Conservation (phyloP, 2,888 invertebrate genomes). For the Anoplius nigerrimus region DNA sequence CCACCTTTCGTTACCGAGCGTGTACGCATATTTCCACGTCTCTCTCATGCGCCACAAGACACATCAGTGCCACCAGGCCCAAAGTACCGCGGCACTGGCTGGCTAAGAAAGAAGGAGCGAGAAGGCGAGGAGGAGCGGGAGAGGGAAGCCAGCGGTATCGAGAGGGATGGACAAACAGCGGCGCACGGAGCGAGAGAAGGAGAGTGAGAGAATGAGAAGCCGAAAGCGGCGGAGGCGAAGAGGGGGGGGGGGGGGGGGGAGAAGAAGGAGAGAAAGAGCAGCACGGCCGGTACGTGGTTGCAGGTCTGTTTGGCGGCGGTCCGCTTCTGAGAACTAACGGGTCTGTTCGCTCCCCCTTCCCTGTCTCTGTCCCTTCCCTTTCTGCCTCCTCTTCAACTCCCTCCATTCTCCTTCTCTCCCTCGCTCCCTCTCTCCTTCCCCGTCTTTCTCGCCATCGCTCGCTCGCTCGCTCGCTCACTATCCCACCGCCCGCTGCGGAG, state of each 20-base stretch:
- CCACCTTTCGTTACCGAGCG: neutral
- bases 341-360: slow-evolving; percentile 63
- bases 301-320: slow-evolving; percentile 71
- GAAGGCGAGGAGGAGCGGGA: slow-evolving; percentile 11
- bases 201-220: no score
- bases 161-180: neutral
- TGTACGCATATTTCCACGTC: neutral
- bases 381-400: slow-evolving; percentile 18
- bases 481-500: slow-evolving; percentile 39
- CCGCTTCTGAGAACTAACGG: slow-evolving; percentile 72
- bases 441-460: slow-evolving; percentile 11
- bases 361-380: slow-evolving; percentile 5
- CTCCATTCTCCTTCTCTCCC: slow-evolving; percentile 20
- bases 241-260: slow-evolving; percentile 21
- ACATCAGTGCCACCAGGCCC: slow-evolving; percentile 31
- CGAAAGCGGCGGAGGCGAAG: neutral
- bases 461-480: neutral
- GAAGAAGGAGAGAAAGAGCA: slow-evolving; percentile 29
- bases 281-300: slow-evolving; percentile 58
- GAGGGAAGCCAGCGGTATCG: slow-evolving; percentile 12
- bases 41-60: slow-evolving; percentile 13
- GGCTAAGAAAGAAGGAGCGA: slow-evolving; percentile 15
- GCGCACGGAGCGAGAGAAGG: slow-evolving; percentile 9
- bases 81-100: slow-evolving; percentile 25
- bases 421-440: slow-evolving; percentile 21